Base-by-base conservation (phyloP, 1,140 invertebrate species). In the Halotydeus destructor region DNA sequence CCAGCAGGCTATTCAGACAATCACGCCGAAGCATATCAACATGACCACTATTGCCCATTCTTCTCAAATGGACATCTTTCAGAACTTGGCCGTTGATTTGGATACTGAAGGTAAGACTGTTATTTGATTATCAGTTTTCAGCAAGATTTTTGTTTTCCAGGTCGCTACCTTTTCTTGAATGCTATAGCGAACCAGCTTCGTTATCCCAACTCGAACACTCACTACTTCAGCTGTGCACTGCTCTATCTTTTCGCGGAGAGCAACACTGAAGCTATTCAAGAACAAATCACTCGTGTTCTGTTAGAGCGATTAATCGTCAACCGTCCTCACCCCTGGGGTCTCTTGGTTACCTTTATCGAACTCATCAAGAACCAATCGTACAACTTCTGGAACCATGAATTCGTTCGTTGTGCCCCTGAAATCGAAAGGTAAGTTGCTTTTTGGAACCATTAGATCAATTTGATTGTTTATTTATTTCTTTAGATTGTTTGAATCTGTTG, bases 1-100 rank as follows among this genome's bases (percentile, higher is more conserved):
- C 9, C 89, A 81, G 0, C 82, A 93, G 60, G 93, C 93, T 0
- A 96, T 98, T 32, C 50, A 58, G 23, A 51, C 56, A 28, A 61
- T 70, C 48, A 68, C 72, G 4, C 72, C 78, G 43, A 88, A 89
- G 43, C 71, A 81, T 33, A 71, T 69, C 45, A 93, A 78, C 53
- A 93, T 93, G 73, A 75, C 79, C 14, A 96, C 88, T 1, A 94
- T 98, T 45, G 82, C 81, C 5, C 88, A 97, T 55, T 89, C 86
- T 18, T 77, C 89, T 1, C 89, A 94, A 56, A 97, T 97, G 88
- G 93, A 99, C 56, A 97, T 99, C 45, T 98, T 99, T 68, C 89
- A 98, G 62, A 96, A 96, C 65, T 69, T 99, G 46, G 84, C 85
- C 12, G 88, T 96, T 3, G 85, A 93, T 61, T 69, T 98, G 25